These are phyloP conservation scores for Daktulosphaira vitifoliae DNA, from an alignment of 1,140 invertebrate genomes.

Conservation along the genomic window DNA sequence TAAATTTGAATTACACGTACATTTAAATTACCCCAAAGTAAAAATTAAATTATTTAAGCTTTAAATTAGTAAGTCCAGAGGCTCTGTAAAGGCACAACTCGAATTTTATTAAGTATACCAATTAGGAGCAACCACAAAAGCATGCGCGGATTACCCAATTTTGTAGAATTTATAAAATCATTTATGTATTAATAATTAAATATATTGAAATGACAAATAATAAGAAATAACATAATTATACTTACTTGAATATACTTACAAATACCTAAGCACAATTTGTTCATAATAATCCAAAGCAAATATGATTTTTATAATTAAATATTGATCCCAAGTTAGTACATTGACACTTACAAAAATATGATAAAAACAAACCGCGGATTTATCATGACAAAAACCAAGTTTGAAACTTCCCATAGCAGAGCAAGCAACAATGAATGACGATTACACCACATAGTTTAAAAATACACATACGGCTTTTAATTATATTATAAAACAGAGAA, in stretches of 20 bases:
- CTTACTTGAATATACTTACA: constrained; percentile 25
- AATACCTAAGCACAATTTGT: constrained; percentile 16
- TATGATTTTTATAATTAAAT: constrained; percentile 2
- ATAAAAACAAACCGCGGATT: constrained; percentile 17
- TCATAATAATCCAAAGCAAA: constrained; percentile 29
- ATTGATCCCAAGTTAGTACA: constrained; percentile 28
- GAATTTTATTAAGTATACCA: not conserved
- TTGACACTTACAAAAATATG: constrained; percentile 33
- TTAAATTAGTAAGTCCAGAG: constrained; percentile 14
- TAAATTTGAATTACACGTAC: too few species aligned
- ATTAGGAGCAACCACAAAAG: constrained; percentile 31
- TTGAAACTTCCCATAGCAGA: constrained; percentile 25
- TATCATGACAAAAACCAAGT: constrained; percentile 22
- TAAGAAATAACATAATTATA: constrained; percentile 6
- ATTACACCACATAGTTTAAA: constrained; percentile 8
- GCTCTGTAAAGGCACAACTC: constrained; percentile 18
- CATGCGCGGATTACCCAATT: constrained; percentile 21
- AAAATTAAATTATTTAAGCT: too few species aligned
- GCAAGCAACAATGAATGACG: constrained; percentile 29
- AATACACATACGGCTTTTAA: too few species aligned
- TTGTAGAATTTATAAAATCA: not conserved
- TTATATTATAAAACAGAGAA: not conserved
- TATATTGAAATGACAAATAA: not conserved
- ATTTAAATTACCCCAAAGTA: too few species aligned
- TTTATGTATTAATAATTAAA: not conserved